Conservation (phyloP, 2,888 invertebrate species). For the Andricus curvator region DNA sequence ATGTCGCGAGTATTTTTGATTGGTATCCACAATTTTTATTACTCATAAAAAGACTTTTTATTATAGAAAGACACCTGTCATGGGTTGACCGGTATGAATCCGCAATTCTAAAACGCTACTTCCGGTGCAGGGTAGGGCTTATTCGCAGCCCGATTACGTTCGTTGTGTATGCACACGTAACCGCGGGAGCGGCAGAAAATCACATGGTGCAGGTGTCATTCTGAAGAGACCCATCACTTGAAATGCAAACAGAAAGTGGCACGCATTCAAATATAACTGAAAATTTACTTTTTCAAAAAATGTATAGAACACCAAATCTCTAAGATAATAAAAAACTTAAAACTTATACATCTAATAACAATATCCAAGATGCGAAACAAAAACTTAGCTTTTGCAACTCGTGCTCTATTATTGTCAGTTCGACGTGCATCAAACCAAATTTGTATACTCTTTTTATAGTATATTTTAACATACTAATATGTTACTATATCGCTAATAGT, state of each 20-base stretch:
- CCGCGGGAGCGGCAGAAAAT: slow-evolving; percentile 37
- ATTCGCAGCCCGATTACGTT: slow-evolving; percentile 1
- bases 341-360: too few relatives aligned
- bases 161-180: slow-evolving; percentile 15
- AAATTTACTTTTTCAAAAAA: not conserved
- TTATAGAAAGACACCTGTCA: not conserved
- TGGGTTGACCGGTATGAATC: not conserved
- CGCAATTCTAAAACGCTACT: not conserved
- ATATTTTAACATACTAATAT: too few relatives aligned
- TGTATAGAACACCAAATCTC: not conserved
- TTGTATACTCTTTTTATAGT: too few relatives aligned
- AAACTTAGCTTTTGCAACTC: too few relatives aligned
- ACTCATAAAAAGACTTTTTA: not conserved
- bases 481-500: too few relatives aligned
- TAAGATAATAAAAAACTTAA: too few relatives aligned
- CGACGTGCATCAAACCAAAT: too few relatives aligned
- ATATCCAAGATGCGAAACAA: too few relatives aligned
- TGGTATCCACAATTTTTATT: not conserved
- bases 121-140: slow-evolving; percentile 19
- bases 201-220: slow-evolving; percentile 37
- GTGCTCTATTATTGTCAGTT: too few relatives aligned
- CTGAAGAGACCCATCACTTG: slow-evolving; percentile 12
- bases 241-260: not conserved
- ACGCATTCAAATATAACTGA: not conserved
- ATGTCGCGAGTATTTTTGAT: not conserved